Evolutionary conservation across 2,888 invertebrate genomes (phyloP), one percentile per base, ranked within the genome.

Genomic region (Himalopsyche tibetana): DNA sequence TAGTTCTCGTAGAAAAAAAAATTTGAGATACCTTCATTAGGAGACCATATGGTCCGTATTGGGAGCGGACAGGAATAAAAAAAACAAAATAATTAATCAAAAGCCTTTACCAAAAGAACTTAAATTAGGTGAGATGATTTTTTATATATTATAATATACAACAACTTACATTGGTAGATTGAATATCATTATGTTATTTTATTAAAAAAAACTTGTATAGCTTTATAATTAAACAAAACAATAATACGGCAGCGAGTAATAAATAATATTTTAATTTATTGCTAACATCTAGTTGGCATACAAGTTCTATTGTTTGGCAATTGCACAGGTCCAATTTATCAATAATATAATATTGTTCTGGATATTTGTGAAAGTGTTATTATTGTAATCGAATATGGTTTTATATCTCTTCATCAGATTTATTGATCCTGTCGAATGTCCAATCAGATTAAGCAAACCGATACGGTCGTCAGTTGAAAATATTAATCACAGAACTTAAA

Each of bases 361-460:
- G 63, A 63, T 63, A 19, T 19, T 63, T 63, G 19, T 63, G 63
- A 63, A 63, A 63, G 63, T 63, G 19, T 63, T 28, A n/a, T 19
- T 63, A 63, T 63, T 63, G 28, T 63, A 63, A 63, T 63, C 63
- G 63, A 63, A 63, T 63, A 63, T 63, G 15, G 5, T 63, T 19
- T 63, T 63, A 63, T 63, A 63, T 63, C 63, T 63, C 63, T 15
- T 63, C 63, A 8, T 28, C 63, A 63, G 63, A 63, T 63, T 63
- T 63, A 63, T 63, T 63, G 63, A 63, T 63, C 63, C 63, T 63
- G 63, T 63, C 63, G 9, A 63, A 63, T 28, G 63, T 63, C 63
- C 63, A 19, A 63, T 63, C 63, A n/a, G 63, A 63, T 63, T 63
- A 63, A 63, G 4, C 63, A 63, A 63, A 8, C 63, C 63, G 63